Conservation (phyloP, 2,888 invertebrate species). For the Perizoma flavofasciatum region DNA sequence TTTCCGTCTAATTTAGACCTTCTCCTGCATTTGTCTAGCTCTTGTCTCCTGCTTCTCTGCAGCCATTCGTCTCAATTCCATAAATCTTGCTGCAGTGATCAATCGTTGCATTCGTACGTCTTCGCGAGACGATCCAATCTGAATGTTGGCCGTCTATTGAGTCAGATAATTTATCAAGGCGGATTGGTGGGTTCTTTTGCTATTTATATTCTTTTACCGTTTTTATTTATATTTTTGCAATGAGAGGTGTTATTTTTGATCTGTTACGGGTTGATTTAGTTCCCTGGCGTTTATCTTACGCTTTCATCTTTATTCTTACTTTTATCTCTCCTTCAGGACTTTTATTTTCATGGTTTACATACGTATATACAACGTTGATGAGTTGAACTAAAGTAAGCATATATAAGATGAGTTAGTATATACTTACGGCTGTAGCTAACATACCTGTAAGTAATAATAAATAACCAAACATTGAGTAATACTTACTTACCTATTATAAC, state of each 20-base stretch:
- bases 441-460: too few species aligned
- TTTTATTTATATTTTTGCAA: not conserved
- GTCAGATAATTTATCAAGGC: constrained; percentile 14
- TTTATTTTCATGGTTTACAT: too few species aligned
- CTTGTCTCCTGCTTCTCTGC: not conserved
- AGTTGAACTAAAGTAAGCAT: too few species aligned
- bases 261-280: too few species aligned
- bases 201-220: not conserved
- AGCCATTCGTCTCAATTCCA: constrained; percentile 26
- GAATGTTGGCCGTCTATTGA: constrained; percentile 22
- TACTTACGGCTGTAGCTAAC: too few species aligned
- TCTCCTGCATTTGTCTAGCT: constrained; percentile 25
- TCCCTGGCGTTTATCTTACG: too few species aligned
- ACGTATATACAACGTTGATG: too few species aligned
- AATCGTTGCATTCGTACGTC: constrained; percentile 27
- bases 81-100: constrained; percentile 31
- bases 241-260: not conserved
- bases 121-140: constrained; percentile 23
- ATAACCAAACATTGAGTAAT: too few species aligned
- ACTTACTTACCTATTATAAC: too few species aligned
- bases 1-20: constrained; percentile 29
- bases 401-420: too few species aligned
- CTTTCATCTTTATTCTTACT: not conserved
- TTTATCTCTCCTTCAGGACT: not conserved
- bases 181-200: not conserved